A percentile compares a stretch with the other conserved stretches of the same genome.
phyloP scores from a whole-genome alignment of 2,797 vertebrate species.

The Crocodylus rhombifer region DNA sequence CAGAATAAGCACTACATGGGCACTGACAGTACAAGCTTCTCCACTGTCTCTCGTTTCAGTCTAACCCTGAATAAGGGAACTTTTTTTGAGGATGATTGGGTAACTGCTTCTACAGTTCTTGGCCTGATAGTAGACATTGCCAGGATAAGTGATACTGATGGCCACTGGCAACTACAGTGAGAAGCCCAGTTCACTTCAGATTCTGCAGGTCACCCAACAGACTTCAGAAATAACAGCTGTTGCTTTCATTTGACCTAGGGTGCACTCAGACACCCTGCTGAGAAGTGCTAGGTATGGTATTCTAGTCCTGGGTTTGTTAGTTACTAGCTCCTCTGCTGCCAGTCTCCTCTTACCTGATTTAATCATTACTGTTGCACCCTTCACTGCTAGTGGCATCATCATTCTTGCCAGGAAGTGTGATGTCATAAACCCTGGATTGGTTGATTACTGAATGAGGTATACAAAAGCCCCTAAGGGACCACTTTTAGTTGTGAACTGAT shows the following conservation, averaged over 20 bases:
- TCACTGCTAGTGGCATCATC: rapidly evolving
- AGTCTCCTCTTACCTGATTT: neutral
- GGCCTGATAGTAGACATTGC: neutral
- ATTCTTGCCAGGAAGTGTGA: neutral
- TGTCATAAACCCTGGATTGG: neutral
- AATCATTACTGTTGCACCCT: rapidly evolving
- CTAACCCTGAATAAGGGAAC: neutral
- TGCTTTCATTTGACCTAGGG: neutral
- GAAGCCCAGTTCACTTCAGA: neutral
- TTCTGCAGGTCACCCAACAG: neutral
- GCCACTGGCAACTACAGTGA: neutral
- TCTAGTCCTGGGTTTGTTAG: neutral
- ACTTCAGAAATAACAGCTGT: neutral
- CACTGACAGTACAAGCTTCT: neutral
- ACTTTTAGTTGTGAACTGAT: neutral
- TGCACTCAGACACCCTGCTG: conserved; percentile 9
- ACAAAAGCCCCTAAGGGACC: neutral
- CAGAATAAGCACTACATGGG: neutral
- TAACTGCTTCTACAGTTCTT: neutral
- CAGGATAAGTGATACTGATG: neutral
- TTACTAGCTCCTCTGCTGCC: neutral
- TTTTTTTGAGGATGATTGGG: neutral
- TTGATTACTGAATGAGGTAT: rapidly evolving
- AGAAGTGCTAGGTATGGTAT: neutral
- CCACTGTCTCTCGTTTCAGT: neutral